phyloP scores from a whole-genome alignment of 2,888 invertebrate species.

The Diloba caeruleocephala region DNA sequence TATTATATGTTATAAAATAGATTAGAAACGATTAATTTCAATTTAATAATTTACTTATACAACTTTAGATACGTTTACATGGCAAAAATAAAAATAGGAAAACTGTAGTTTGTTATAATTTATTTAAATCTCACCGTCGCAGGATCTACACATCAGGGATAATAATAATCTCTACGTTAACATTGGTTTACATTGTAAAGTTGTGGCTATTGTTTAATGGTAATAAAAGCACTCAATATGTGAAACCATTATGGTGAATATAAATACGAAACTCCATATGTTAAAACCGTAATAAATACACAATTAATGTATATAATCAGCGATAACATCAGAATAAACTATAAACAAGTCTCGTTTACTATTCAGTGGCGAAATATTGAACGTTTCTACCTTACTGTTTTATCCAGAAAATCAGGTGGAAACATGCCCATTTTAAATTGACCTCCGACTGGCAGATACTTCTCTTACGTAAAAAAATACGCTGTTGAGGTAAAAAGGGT shows the following conservation, averaged over 20 bases:
- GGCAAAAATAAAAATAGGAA: too few relatives aligned
- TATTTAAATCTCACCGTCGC: too few relatives aligned
- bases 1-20: too few relatives aligned
- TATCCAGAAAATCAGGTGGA: conserved; percentile 20
- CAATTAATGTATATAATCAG: conserved; percentile 7
- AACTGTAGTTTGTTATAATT: too few relatives aligned
- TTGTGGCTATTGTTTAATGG: background rate
- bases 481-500: background rate
- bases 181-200: too few relatives aligned
- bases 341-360: conserved; percentile 22
- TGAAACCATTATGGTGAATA: background rate
- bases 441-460: conserved; percentile 7
- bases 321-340: conserved; percentile 19
- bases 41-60: too few relatives aligned
- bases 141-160: too few relatives aligned
- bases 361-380: conserved; percentile 23
- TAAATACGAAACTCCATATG: background rate
- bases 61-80: too few relatives aligned
- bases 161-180: too few relatives aligned
- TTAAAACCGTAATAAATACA: conserved; percentile 2
- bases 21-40: too few relatives aligned
- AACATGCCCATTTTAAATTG: conserved; percentile 14
- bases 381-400: conserved; percentile 17
- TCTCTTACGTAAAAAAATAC: background rate
- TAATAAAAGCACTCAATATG: background rate